Conservation (phyloP, 2,797 vertebrate species). For the Antennarius maculatus region DNA sequence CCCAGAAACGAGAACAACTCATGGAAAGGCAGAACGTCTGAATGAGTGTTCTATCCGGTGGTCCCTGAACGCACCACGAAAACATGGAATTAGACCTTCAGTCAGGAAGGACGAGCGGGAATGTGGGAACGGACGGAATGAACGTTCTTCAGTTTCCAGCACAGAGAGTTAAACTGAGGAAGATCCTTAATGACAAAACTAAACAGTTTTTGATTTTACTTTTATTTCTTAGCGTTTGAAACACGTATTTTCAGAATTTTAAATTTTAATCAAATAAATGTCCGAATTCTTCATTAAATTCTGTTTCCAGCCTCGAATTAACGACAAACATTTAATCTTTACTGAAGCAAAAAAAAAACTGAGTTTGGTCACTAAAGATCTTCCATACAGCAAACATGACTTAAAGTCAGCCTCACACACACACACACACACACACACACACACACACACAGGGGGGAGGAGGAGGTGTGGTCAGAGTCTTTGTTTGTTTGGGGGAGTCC, state of each 20-base stretch:
- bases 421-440: conserved; percentile 1
- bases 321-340: neutral
- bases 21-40: too few relatives aligned
- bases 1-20: too few relatives aligned
- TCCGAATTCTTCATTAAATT: too few relatives aligned
- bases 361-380: conserved; percentile 16
- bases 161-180: conserved; percentile 17
- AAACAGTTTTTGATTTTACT: neutral
- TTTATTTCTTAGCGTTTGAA: neutral
- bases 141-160: conserved; percentile 22
- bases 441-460: conserved; percentile 9
- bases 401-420: conserved; percentile 3
- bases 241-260: neutral
- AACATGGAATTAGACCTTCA: too few relatives aligned
- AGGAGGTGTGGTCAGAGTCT: conserved; percentile 16
- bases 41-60: too few relatives aligned
- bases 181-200: conserved; percentile 19
- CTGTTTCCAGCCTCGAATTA: neutral
- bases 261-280: too few relatives aligned
- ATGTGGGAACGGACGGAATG: conserved; percentile 8
- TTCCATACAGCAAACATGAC: conserved; percentile 7
- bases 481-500: conserved; percentile 28
- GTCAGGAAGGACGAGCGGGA: too few relatives aligned
- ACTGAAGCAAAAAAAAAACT: too few relatives aligned
- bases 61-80: too few relatives aligned